Conservation (phyloP, 2,113 vertebrate genomes). For the Grantiella picta region DNA sequence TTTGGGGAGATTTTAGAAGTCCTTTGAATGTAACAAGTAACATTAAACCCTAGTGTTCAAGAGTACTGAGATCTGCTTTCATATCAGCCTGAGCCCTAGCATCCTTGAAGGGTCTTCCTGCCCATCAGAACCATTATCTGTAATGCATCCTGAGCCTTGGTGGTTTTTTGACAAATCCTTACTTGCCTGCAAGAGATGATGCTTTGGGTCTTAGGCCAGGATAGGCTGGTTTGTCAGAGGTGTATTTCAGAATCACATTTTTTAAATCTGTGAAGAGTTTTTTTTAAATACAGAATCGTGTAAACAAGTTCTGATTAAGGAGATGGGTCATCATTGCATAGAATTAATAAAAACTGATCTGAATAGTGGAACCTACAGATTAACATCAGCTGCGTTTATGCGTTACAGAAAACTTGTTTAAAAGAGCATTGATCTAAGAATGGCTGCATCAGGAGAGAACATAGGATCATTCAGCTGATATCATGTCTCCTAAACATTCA, state of each 20-base stretch:
- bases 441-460: neutral
- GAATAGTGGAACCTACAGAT: neutral
- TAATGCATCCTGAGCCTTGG: neutral
- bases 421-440: neutral
- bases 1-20: neutral
- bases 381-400: fast-evolving
- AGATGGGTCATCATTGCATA: fast-evolving
- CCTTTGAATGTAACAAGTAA: neutral
- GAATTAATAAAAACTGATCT: neutral
- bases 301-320: neutral
- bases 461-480: neutral
- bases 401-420: neutral
- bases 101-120: neutral
- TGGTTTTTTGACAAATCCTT: neutral
- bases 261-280: neutral
- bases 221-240: neutral
- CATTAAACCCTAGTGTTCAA: neutral
- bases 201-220: neutral
- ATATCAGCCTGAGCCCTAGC: neutral
- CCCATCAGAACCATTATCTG: neutral
- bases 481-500: neutral
- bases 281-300: neutral
- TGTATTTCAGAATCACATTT: neutral
- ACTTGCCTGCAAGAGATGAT: neutral
- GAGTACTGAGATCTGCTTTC: neutral